Conservation (phyloP, 2,797 vertebrate genomes). For the Sebastes matsubarae region DNA sequence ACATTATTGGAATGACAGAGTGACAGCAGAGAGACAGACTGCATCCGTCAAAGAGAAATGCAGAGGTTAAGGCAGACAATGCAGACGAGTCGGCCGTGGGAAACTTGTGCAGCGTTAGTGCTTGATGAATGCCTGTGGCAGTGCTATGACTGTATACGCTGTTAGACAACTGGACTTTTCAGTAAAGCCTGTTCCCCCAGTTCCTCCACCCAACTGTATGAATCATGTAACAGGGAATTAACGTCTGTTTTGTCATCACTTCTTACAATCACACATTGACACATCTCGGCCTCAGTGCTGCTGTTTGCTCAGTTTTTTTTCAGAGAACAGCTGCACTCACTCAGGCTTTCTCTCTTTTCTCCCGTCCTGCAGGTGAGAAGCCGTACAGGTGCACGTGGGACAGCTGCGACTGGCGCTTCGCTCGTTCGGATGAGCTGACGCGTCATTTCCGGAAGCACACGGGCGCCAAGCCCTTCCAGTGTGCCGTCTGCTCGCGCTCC, state of each 20-base stretch:
- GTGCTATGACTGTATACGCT: conserved; percentile 29
- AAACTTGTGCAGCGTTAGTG: conserved; percentile 38
- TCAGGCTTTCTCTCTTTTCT: not conserved
- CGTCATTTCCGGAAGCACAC: conserved; percentile 99
- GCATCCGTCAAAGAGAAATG: conserved; percentile 21
- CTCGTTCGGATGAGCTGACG: conserved; percentile 95
- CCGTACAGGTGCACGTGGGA: conserved; percentile 99
- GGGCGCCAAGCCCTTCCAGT: conserved; percentile 98
- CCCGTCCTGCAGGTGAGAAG: conserved; percentile 89
- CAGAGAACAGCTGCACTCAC: not conserved
- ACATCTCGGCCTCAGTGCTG: not conserved
- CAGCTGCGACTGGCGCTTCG: conserved; percentile 98
- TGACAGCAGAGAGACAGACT: conserved; percentile 16
- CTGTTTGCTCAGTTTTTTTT: not conserved
- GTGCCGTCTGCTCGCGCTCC: conserved; percentile 94
- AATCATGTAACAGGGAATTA: conserved; percentile 34
- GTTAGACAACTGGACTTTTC: conserved; percentile 42
- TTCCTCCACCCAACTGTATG: conserved; percentile 58
- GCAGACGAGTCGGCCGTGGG: conserved; percentile 44
- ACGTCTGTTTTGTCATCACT: not conserved
- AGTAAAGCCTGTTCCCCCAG: conserved; percentile 64
- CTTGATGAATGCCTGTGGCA: conserved; percentile 47
- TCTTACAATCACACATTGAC: not conserved
- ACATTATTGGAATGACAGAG: conserved; percentile 24
- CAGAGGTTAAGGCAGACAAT: not conserved